These are phyloP conservation scores for Pavo muticus DNA, from an alignment of 2,113 vertebrate genomes.

Conservation along the genomic window DNA sequence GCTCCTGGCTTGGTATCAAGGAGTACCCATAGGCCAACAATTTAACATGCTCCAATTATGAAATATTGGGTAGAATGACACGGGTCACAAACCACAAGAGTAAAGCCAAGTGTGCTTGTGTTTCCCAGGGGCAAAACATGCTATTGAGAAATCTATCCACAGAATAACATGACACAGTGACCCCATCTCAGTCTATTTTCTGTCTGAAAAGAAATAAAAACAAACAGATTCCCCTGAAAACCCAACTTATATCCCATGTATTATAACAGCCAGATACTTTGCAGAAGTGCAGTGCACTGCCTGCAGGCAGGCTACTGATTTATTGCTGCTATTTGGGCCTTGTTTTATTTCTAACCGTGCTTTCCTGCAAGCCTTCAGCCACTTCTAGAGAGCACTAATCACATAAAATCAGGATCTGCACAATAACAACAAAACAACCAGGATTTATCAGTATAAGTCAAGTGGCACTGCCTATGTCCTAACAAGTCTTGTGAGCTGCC, in stretches of 20 bases:
- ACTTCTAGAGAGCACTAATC: background rate
- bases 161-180: background rate
- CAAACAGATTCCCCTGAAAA: background rate
- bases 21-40: slow-evolving; percentile 1
- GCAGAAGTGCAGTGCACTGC: rapidly evolving
- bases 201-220: background rate
- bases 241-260: rapidly evolving
- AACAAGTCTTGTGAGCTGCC: background rate
- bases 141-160: background rate
- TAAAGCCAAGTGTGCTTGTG: background rate
- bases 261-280: background rate
- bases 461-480: background rate
- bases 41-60: slow-evolving; percentile 57
- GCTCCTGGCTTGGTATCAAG: background rate
- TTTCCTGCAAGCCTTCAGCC: background rate
- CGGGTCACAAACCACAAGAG: slow-evolving; percentile 13
- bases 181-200: background rate
- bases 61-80: slow-evolving; percentile 26
- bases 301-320: background rate
- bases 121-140: slow-evolving; percentile 37
- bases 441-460: background rate
- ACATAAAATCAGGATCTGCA: background rate
- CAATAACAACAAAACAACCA: background rate
- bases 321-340: background rate
- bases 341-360: background rate